Conservation (phyloP, 2,797 vertebrate species). For the Cossypha caffra region DNA sequence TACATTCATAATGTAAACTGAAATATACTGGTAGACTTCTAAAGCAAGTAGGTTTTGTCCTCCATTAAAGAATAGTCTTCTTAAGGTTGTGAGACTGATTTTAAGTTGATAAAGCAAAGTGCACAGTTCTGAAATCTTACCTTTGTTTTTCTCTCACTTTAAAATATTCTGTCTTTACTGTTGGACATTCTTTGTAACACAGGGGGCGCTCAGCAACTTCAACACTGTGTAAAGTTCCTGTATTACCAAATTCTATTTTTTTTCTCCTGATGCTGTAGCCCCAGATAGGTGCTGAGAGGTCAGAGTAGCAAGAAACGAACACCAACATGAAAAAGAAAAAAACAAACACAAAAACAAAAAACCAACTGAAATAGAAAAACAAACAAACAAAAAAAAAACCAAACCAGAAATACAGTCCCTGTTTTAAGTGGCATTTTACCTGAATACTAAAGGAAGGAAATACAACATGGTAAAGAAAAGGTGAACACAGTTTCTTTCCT, state of each 20-base stretch:
- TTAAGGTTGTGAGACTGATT: background rate
- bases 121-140: background rate
- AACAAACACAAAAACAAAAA: background rate
- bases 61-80: background rate
- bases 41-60: background rate
- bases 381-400: background rate
- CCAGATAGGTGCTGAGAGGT: background rate
- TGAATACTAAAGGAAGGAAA: background rate
- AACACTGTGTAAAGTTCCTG: background rate
- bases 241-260: background rate
- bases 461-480: background rate
- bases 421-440: background rate
- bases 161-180: background rate
- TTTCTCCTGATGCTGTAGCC: background rate
- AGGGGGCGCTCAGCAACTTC: background rate
- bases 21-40: background rate
- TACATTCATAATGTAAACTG: background rate
- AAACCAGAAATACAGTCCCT: background rate
- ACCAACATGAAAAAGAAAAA: background rate
- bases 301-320: background rate
- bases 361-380: background rate
- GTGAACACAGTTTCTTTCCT: background rate
- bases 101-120: background rate
- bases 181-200: background rate
- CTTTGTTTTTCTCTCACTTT: background rate